Percentiles rank a stretch among this genome's conserved stretches.
phyloP scores from a whole-genome alignment of 2,113 vertebrate species.

The Pipra filicauda region DNA sequence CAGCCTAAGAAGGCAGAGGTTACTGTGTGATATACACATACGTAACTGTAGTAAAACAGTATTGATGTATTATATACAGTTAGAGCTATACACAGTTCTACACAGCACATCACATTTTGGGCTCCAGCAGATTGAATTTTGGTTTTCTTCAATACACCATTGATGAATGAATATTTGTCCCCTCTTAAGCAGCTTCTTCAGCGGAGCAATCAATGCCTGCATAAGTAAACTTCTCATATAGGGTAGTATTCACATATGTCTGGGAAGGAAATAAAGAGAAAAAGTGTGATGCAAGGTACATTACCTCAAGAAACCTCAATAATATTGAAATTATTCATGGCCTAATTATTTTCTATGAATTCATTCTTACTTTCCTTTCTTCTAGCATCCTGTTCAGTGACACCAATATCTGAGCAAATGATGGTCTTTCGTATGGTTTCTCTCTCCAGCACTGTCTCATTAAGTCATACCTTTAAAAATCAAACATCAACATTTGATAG shows the following conservation, averaged over 20 bases:
- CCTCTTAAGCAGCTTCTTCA: conserved; percentile 82
- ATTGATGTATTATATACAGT: conserved; percentile 24
- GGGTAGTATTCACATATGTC: conserved; percentile 89
- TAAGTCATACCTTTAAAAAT: conserved; percentile 80
- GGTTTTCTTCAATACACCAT: not conserved
- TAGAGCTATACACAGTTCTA: conserved; percentile 17
- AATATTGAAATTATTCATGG: not conserved
- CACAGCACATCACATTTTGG: conserved; percentile 32
- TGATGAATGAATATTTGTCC: not conserved
- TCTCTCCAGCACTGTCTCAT: conserved; percentile 90
- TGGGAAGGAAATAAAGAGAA: conserved; percentile 40
- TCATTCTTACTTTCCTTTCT: conserved; percentile 82
- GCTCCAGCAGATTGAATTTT: not conserved
- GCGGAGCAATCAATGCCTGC: conserved; percentile 90
- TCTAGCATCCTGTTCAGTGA: conserved; percentile 87
- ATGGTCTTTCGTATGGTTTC: conserved; percentile 87
- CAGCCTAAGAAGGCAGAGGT: conserved; percentile 7
- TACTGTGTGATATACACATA: conserved; percentile 14
- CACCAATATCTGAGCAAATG: conserved; percentile 86
- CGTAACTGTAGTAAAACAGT: not conserved
- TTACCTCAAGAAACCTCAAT: not conserved
- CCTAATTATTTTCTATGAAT: not conserved
- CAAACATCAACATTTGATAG: not conserved
- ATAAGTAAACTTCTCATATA: conserved; percentile 90
- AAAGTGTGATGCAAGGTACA: not conserved